Evolutionary conservation across 2,113 vertebrate genomes (phyloP), one percentile per base, ranked within the genome.

Genomic region (Triplophysa dalaica): DNA sequence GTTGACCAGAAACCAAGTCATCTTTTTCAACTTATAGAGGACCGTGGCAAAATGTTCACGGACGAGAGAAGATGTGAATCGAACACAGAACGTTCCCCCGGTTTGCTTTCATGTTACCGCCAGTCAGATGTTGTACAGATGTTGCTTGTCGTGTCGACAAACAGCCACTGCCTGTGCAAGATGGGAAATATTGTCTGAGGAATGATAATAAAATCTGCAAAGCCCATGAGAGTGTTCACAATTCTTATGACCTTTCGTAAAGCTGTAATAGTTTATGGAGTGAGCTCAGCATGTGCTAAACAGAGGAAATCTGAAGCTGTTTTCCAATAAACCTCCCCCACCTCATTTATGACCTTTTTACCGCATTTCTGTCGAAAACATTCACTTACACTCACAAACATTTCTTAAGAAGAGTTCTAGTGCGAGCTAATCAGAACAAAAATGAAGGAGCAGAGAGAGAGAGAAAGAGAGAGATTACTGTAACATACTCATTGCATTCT

Each of bases 41-140:
- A 45, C 48, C 66, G 66, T 14, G 17, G 41, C n/a, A 58, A 78
- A 75, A 79, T 65, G 58, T 63, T 64, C 33, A 64, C 70, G 79
- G 77, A 33, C 66, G 24, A 66, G 33, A 68, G 19, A 72, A 81
- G 75, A 79, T 86, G 79, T 69, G 84, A 78, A 79, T 83, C 82
- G 62, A 79, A 85, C 80, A 85, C 50, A 81, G 81, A 82, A 80
- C 83, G 72, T 77, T 65, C 61, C 69, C 66, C 62, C 64, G 52
- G 70, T 67, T 2, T 1, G 11, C 87, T 90, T 87, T 90, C 85
- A 89, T 87, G 86, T 86, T 72, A 86, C 89, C 87, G 82, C 87
- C 86, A 84, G 67, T 66, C 91, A 93, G 88, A 91, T 91, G 90
- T 87, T 85, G 56, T 86, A 87, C 91, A 93, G 90, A 93, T 92